Percentiles rank a stretch among this genome's conserved stretches.
Evolutionary conservation across 2,888 invertebrate genomes (phyloP).

Genomic region (Lithophane semibrunnea): DNA sequence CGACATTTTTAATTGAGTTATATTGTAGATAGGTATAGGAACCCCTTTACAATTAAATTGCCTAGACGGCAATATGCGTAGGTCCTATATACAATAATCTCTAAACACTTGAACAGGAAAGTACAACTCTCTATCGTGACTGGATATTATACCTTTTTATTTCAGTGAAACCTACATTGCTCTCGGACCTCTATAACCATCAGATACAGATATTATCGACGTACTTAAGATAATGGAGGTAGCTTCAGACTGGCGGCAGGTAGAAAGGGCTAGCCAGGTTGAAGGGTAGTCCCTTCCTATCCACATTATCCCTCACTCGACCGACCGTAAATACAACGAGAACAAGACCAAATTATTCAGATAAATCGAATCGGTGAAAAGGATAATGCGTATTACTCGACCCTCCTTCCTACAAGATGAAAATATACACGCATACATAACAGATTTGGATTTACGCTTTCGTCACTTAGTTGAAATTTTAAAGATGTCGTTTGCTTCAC

Average conservation of each 20-base stretch:
- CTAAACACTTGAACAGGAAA: background rate
- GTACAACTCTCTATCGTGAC: background rate
- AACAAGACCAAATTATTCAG: background rate
- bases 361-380: conserved; percentile 2
- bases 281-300: background rate
- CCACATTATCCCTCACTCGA: conserved; percentile 2
- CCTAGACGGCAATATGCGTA: background rate
- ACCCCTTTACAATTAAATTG: background rate
- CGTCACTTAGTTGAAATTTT: background rate
- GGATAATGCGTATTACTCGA: background rate
- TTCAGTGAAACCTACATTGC: background rate
- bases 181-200: background rate
- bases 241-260: background rate
- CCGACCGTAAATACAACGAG: background rate
- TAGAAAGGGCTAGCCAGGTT: background rate
- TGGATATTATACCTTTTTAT: background rate
- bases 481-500: background rate
- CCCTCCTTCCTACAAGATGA: background rate
- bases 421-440: no score
- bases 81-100: background rate
- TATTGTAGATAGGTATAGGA: background rate
- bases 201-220: conserved; percentile 25
- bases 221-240: conserved; percentile 23
- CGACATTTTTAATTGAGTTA: no score
- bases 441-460: background rate